Evolutionary conservation across 2,888 invertebrate genomes (phyloP), one percentile per base, ranked within the genome.

Genomic region (Macrophya alboannulata): DNA sequence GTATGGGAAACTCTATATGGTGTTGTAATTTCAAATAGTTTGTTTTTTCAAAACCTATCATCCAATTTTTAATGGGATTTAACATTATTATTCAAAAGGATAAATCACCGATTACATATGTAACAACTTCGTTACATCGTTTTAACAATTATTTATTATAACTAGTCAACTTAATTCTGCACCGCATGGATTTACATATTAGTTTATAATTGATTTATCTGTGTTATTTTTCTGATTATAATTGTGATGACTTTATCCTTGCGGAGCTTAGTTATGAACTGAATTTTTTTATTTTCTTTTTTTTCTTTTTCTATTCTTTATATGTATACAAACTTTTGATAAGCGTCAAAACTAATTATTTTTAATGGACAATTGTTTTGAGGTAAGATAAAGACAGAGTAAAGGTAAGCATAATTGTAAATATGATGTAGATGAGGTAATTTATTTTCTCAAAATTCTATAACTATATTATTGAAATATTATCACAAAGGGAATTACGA

Each of bases 1-100:
- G 90, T 93, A 93, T 93, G 93, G 92, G 93, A 93, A 90, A 88
- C 81, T 79, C 74, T 85, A 79, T 68, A 65, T 31, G 25, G 83
- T 71, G 68, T 83, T 83, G 68, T 83, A 68, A 83, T 83, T 83
- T 83, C 45, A 59, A 21, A 62, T 55, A 81, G 15, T 51, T 25
- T 43, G 15, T 62, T 43, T 37, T 43, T 81, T 62, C 9, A 17
- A 17, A 68, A 83, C 45, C 68, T 71, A 48, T 31, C 68, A 72
- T 74, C 84, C 74, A 86, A 88, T 89, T 86, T 88, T 89, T 88
- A 89, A 89, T 89, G 68, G 51, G 83, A 37, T 48, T 45, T 51
- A 17, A 68, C 48, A 15, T 43, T 43, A 43, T 74, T 12, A 68
- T 68, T 68, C 68, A 68, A 74, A 25, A 48, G n/a, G 25, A 48